A percentile compares a stretch with the other conserved stretches of the same genome.
Conservation (phyloP, 2,113 vertebrate species). For the Corynorhinus townsendii region DNA sequence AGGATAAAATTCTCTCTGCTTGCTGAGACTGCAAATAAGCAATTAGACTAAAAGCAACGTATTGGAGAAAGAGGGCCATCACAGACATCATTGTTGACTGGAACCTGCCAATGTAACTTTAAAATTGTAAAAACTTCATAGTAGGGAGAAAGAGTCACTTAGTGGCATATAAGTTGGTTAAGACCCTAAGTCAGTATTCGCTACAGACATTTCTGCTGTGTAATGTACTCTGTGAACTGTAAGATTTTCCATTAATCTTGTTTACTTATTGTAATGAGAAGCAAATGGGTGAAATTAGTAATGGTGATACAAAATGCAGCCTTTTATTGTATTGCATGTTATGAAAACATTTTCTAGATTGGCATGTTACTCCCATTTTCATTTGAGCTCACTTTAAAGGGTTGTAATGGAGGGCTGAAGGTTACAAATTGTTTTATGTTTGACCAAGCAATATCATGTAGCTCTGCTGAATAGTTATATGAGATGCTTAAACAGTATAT, state of each 20-base stretch:
- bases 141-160: conserved; percentile 63
- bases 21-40: conserved; percentile 87
- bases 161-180: conserved; percentile 68
- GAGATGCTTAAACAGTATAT: background rate
- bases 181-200: conserved; percentile 70
- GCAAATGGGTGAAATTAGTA: conserved; percentile 72
- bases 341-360: conserved; percentile 75
- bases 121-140: conserved; percentile 67
- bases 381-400: conserved; percentile 51
- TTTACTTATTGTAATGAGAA: conserved; percentile 81
- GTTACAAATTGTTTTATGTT: conserved; percentile 63
- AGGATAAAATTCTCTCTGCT: conserved; percentile 83
- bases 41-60: conserved; percentile 81
- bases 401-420: conserved; percentile 49
- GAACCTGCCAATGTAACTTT: conserved; percentile 74
- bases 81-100: conserved; percentile 71
- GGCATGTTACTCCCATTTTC: conserved; percentile 50
- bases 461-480: background rate
- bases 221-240: conserved; percentile 68
- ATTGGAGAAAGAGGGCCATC: conserved; percentile 70
- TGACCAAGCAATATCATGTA: conserved; percentile 24
- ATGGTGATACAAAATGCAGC: conserved; percentile 73
- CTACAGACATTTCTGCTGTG: conserved; percentile 62
- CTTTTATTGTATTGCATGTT: conserved; percentile 72
- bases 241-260: conserved; percentile 78